Conservation (phyloP, 2,888 invertebrate species). For the Yponomeuta evonymella region DNA sequence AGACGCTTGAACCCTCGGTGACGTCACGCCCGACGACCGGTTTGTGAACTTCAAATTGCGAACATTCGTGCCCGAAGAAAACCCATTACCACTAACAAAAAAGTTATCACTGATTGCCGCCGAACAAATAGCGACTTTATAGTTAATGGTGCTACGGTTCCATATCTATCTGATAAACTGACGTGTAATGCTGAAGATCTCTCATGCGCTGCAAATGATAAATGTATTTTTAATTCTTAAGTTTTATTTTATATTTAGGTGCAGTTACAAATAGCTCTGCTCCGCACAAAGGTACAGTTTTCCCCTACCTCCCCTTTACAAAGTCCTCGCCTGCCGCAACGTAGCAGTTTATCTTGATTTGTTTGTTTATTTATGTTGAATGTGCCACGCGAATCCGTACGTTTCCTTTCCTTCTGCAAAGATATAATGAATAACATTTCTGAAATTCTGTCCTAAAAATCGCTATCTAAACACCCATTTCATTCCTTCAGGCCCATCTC, state of each 20-base stretch:
- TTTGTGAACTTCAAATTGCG: constrained; percentile 25
- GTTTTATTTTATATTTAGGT: not conserved
- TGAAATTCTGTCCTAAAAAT: no score
- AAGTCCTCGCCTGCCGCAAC: not conserved
- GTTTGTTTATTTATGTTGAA: not conserved
- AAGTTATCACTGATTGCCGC: not conserved
- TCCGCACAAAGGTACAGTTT: not conserved
- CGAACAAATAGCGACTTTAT: constrained; percentile 8
- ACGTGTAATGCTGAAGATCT: not conserved
- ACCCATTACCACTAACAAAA: constrained; percentile 10
- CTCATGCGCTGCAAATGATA: not conserved
- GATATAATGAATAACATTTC: no score
- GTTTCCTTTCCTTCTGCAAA: not conserved
- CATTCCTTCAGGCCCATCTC: no score
- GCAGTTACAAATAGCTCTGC: no score
- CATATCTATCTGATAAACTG: not conserved
- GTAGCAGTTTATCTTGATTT: constrained; percentile 5
- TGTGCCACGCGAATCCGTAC: not conserved
- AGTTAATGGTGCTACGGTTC: not conserved
- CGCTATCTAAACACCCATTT: no score
- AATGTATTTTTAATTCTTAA: not conserved
- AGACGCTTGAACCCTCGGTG: constrained; percentile 17
- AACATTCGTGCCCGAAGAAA: constrained; percentile 13
- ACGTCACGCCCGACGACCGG: constrained; percentile 26
- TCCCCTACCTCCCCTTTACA: not conserved